These are phyloP conservation scores for Strix occidentalis DNA, from an alignment of 2,797 vertebrate species.

Conservation along the genomic window DNA sequence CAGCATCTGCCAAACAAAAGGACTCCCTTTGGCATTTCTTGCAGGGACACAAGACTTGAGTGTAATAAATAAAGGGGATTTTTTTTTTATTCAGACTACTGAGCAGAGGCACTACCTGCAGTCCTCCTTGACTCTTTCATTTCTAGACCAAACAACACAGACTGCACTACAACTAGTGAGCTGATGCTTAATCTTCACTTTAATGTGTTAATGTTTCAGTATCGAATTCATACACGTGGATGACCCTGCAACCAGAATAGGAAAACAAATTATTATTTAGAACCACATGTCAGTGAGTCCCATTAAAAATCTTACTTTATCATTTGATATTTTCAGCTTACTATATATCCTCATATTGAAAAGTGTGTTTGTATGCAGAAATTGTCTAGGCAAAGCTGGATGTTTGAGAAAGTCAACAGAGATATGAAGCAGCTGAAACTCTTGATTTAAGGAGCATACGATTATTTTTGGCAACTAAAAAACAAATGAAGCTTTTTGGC, in stretches of 20 bases:
- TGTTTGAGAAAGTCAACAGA: slow-evolving; percentile 5
- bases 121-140: neutral
- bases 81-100: neutral
- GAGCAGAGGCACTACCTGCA: neutral
- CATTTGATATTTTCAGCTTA: neutral
- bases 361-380: neutral
- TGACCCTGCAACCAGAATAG: neutral
- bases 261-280: neutral
- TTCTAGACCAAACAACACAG: neutral
- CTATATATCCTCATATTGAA: neutral
- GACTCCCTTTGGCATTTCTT: neutral
- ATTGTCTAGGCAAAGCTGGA: neutral
- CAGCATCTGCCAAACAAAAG: neutral
- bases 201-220: neutral
- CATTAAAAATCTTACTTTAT: neutral
- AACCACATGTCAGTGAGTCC: fast-evolving
- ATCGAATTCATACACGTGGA: neutral
- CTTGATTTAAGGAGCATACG: neutral
- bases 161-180: neutral
- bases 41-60: neutral
- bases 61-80: neutral
- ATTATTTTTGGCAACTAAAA: neutral
- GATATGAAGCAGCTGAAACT: neutral
- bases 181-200: neutral
- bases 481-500: neutral